Evolutionary conservation across 1,140 invertebrate genomes (phyloP).

Genomic region (Drosophila kikkawai): DNA sequence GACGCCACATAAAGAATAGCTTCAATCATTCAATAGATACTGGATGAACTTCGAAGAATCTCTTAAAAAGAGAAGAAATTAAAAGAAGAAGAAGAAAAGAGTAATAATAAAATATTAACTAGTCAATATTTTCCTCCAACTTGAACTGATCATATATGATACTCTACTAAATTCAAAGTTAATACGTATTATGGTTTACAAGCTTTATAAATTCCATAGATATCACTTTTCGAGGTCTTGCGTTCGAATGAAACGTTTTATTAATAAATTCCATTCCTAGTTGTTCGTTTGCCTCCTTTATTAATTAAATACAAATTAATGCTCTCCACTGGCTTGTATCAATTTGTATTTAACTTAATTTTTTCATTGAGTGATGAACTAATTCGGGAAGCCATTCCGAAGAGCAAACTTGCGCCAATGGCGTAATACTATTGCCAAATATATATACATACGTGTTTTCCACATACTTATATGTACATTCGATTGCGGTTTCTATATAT

Average conservation of each 20-base stretch:
- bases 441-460: conserved; percentile 3
- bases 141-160: neutral
- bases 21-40: neutral
- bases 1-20: neutral
- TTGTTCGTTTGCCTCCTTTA: neutral
- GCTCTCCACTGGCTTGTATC: conserved; percentile 10
- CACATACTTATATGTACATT: conserved; percentile 15
- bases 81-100: too few species aligned
- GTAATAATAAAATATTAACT: neutral
- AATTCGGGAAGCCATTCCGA: conserved; percentile 46
- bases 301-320: conserved; percentile 32
- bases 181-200: neutral
- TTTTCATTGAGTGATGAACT: conserved; percentile 47
- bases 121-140: neutral
- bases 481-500: conserved; percentile 30
- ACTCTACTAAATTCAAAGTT: neutral
- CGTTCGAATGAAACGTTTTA: neutral
- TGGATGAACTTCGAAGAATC: neutral
- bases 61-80: neutral
- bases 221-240: neutral
- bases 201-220: neutral
- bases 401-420: conserved; percentile 29
- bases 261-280: conserved; percentile 7
- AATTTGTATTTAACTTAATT: conserved; percentile 46
- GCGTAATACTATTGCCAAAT: conserved; percentile 43